Evolutionary conservation across 1,140 invertebrate species (phyloP).

Genomic region (Drosophila nebulosa): DNA sequence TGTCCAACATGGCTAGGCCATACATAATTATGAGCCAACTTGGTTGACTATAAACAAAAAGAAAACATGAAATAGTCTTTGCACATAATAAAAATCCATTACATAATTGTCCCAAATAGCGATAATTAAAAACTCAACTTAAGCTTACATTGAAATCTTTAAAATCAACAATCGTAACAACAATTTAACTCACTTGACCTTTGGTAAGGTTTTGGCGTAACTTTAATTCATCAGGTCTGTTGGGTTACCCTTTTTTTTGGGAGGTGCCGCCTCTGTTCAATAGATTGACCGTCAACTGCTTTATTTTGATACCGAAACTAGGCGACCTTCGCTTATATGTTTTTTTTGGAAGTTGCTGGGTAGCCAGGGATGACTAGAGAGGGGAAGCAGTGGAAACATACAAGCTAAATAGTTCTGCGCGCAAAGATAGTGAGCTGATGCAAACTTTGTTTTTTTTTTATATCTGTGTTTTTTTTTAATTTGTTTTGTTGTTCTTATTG

Average conservation of each 20-base stretch:
- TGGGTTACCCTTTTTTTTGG: not conserved
- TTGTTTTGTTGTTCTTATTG: conserved; percentile 30
- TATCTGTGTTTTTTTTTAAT: conserved; percentile 10
- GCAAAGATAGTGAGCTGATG: conserved; percentile 28
- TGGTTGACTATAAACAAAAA: conserved; percentile 17
- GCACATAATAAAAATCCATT: conserved; percentile 37
- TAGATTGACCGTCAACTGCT: conserved; percentile 41
- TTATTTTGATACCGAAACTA: conserved; percentile 49
- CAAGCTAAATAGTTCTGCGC: conserved; percentile 37
- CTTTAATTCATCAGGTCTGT: no score
- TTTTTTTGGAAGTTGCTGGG: not conserved
- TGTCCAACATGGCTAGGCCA: not conserved
- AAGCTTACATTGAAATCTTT: conserved; percentile 9
- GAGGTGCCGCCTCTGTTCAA: conserved; percentile 14
- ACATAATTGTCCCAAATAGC: conserved; percentile 45
- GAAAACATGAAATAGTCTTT: conserved; percentile 24
- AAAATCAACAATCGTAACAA: conserved; percentile 13
- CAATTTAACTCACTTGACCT: not conserved
- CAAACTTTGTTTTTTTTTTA: not conserved
- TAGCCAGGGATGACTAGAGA: not conserved
- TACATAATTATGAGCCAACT: not conserved
- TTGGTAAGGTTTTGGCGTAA: not conserved
- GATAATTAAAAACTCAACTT: conserved; percentile 26
- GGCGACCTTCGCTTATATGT: conserved; percentile 46
- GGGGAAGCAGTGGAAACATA: not conserved